Evolutionary conservation across 2,888 invertebrate genomes (phyloP).

Genomic region (Apantesis nais): DNA sequence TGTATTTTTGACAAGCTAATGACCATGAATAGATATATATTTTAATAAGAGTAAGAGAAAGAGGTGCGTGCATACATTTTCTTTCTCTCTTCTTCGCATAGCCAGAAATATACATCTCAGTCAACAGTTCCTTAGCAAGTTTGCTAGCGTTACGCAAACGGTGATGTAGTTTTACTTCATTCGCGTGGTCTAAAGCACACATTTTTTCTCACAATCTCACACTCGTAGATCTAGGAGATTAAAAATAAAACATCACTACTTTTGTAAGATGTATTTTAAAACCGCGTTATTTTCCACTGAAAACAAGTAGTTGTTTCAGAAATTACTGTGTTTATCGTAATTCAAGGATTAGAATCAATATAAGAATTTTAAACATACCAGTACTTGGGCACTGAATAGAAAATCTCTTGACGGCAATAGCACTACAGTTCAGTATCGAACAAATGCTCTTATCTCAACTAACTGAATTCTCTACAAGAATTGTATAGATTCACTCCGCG

Average conservation of each 20-base stretch:
- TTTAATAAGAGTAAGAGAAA: no score
- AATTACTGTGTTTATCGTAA: not conserved
- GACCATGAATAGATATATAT: no score
- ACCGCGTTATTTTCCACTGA: not conserved
- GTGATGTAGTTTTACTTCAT: no score
- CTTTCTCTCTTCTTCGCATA: no score
- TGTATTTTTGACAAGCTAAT: no score
- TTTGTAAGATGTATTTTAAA: not conserved
- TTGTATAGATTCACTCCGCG: not conserved
- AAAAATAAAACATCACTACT: not conserved
- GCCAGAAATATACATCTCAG: no score
- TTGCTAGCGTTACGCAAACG: no score
- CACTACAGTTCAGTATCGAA: not conserved
- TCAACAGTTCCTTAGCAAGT: no score
- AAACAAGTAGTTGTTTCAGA: not conserved
- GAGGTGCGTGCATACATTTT: no score
- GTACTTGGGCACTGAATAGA: not conserved
- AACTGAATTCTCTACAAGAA: conserved; percentile 1
- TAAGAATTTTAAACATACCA: not conserved
- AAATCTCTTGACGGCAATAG: not conserved
- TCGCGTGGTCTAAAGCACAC: no score
- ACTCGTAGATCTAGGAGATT: not conserved
- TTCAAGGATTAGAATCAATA: not conserved
- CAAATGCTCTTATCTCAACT: conserved; percentile 2
- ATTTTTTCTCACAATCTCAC: no score